Percentiles rank a stretch among this genome's conserved stretches.
phyloP scores from a whole-genome alignment of 2,888 invertebrate genomes.

The Psylliodes chrysocephalus region DNA sequence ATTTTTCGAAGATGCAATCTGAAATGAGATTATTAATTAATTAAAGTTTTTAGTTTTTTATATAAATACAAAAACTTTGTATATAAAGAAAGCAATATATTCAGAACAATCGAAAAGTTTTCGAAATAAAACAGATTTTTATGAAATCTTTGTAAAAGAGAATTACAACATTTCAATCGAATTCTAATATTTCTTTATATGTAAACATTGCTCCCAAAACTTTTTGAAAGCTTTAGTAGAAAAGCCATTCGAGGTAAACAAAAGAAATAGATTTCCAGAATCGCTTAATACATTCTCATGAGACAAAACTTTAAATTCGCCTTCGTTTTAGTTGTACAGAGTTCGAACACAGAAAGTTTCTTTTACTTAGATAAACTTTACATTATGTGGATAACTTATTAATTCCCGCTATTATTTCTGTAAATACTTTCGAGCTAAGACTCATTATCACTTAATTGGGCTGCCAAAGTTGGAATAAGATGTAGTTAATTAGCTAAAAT shows the following conservation, averaged over 20 bases:
- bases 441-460: conserved; percentile 5
- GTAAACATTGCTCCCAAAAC: conserved; percentile 8
- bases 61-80: too few relatives aligned
- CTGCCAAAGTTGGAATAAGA: not conserved
- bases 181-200: conserved; percentile 3
- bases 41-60: too few relatives aligned
- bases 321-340: conserved; percentile 22
- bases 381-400: conserved; percentile 25
- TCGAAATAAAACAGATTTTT: not conserved
- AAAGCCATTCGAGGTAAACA: conserved; percentile 23
- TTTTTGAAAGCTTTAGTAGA: conserved; percentile 18
- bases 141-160: not conserved
- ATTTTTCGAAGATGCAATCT: too few relatives aligned
- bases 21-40: too few relatives aligned
- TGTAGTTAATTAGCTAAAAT: not conserved
- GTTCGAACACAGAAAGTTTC: conserved; percentile 19
- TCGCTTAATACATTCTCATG: conserved; percentile 24
- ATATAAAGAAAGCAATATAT: too few relatives aligned
- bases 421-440: conserved; percentile 1
- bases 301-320: conserved; percentile 25
- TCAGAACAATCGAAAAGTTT: too few relatives aligned
- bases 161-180: not conserved
- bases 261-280: conserved; percentile 25
- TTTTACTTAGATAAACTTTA: conserved; percentile 22
- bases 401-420: conserved; percentile 13